phyloP scores from a whole-genome alignment of 2,888 invertebrate genomes.

The Lottia gigantea region DNA sequence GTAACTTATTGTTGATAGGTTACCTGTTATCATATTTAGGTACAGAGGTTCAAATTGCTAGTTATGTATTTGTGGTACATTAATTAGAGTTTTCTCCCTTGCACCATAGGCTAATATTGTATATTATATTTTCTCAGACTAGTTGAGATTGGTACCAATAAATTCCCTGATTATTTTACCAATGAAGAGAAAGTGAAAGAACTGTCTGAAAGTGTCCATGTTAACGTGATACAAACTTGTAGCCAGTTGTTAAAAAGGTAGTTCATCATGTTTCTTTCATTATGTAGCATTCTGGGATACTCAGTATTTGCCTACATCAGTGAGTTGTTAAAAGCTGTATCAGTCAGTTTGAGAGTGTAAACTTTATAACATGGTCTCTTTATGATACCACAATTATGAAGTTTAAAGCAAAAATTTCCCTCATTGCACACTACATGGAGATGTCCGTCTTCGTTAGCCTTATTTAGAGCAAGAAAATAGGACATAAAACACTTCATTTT shows the following conservation, averaged over 20 bases:
- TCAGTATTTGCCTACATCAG: too few species aligned
- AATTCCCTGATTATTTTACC: constrained; percentile 40
- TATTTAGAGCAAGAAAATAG: not conserved
- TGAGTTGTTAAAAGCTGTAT: too few species aligned
- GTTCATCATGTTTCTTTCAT: not conserved
- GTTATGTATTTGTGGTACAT: too few species aligned
- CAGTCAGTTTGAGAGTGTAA: too few species aligned
- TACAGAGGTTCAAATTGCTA: too few species aligned
- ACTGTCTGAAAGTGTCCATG: constrained; percentile 37
- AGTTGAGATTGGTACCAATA: constrained; percentile 47
- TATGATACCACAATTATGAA: too few species aligned
- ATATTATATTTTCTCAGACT: constrained; percentile 34
- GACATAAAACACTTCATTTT: not conserved
- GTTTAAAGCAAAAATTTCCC: not conserved
- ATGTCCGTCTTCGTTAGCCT: not conserved
- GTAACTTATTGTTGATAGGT: too few species aligned
- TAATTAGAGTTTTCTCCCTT: too few species aligned
- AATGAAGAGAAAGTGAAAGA: constrained; percentile 30
- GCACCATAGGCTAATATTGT: too few species aligned
- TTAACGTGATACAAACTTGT: constrained; percentile 45
- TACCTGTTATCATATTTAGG: too few species aligned
- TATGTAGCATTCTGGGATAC: not conserved
- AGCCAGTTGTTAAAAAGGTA: constrained; percentile 44
- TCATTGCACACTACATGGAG: not conserved
- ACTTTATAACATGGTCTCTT: too few species aligned